Base-by-base conservation (phyloP, 2,113 vertebrate species). In the Peromyscus californicus region DNA sequence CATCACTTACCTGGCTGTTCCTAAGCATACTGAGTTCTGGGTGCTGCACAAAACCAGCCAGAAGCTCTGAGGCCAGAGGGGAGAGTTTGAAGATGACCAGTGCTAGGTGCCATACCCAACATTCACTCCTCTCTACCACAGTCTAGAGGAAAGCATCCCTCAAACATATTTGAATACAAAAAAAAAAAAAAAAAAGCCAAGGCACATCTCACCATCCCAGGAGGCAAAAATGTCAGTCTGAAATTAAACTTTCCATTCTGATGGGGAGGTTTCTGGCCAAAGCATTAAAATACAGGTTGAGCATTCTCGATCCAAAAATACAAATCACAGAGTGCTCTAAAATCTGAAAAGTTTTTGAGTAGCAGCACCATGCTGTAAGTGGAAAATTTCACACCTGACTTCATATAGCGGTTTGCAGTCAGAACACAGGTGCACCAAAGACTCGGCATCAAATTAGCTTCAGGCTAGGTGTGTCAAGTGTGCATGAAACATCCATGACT, bases 271-370 rank as follows among this genome's bases (percentile, higher is more conserved):
- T 96, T 97, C 51, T 78, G 88, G 95, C 69, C 36, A 65, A 84
- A 96, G 80, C 79, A 42, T 95, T 96, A 65, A 61, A 90, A 94
- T 69, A 86, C n/a, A 84, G 61, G 17, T 69, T 42, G 61, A 57
- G 2, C 61, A 79, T 36, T 54, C 45, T 7, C 1, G 5, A 78
- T 33, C 83, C 83, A 87, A 67, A 93, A 78, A 78, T 87, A 63
- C 59, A 69, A 87, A 31, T 24, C 76, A 70, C 17, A 26, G 42
- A 54, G 13, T 70, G 33, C 65, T 88, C 45, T 48, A 51, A 22
- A 69, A 69, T 69, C 26, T 88, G 61, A 88, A 88, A 69, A 42
- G 17, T 59, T 79, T 75, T 54, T 79, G 59, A 78, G 26, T n/a
- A 57, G 19, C 33, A 22, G 33, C 19, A 22, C 5, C 21, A 51